Conservation (phyloP, 2,797 vertebrate genomes). For the Enteromius anoplus region DNA sequence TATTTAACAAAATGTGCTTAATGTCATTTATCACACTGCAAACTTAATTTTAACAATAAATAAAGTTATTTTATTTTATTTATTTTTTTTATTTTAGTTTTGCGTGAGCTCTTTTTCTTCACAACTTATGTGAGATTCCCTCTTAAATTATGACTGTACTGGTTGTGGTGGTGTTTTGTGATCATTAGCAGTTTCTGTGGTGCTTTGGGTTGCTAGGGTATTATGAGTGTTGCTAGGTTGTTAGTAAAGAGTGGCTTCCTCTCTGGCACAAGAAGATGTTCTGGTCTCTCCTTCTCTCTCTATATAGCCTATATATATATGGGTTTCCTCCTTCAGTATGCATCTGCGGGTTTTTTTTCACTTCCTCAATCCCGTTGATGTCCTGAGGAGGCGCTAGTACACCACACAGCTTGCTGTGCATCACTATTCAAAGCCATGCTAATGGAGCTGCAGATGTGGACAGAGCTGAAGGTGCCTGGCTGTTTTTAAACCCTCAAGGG, state of each 20-base stretch:
- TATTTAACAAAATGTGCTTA: neutral
- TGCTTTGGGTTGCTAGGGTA: neutral
- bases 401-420: neutral
- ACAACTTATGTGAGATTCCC: neutral
- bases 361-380: neutral
- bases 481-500: constrained; percentile 42
- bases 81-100: neutral
- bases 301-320: neutral
- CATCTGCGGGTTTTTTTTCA: neutral
- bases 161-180: neutral
- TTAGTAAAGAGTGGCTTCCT: neutral
- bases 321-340: neutral
- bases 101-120: neutral
- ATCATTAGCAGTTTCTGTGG: neutral
- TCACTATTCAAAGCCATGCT: neutral
- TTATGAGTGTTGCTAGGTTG: neutral
- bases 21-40: neutral
- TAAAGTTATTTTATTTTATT: no score
- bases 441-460: constrained; percentile 34
- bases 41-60: neutral
- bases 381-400: constrained; percentile 14
- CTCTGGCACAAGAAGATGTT: neutral
- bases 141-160: neutral
- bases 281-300: neutral
- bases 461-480: constrained; percentile 36